Evolutionary conservation across 2,113 vertebrate species (phyloP).

Genomic region (Caretta caretta): DNA sequence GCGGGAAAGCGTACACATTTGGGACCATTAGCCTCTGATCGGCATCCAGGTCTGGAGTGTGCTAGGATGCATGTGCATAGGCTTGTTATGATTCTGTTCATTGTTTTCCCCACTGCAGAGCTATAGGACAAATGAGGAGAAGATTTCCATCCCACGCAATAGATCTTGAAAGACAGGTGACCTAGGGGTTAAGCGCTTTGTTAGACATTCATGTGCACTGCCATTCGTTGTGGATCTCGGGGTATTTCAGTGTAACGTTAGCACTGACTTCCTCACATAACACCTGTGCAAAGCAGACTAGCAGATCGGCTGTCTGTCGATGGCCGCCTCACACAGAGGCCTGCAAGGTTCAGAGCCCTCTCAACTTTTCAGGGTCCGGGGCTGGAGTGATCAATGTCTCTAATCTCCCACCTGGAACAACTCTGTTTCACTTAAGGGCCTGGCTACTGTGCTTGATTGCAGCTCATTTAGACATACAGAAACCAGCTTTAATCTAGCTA

Average conservation of each 20-base stretch:
- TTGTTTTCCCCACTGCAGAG: background rate
- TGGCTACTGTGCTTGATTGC: background rate
- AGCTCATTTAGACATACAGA: background rate
- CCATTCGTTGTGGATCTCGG: background rate
- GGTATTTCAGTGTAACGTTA: background rate
- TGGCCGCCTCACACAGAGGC: background rate
- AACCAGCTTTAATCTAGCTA: background rate
- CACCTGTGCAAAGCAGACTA: background rate
- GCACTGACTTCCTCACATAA: background rate
- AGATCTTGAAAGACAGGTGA: background rate
- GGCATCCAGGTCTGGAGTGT: background rate
- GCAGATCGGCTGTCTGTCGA: background rate
- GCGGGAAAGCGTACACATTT: background rate
- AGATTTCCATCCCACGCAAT: background rate
- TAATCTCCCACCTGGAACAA: background rate
- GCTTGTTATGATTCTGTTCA: background rate
- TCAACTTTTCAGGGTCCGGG: background rate
- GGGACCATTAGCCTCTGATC: background rate
- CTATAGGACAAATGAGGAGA: background rate
- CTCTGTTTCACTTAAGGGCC: background rate
- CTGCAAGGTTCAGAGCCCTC: background rate
- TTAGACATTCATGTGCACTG: background rate
- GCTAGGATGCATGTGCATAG: background rate
- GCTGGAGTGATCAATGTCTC: background rate
- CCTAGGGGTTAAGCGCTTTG: background rate